A percentile compares a stretch with the other conserved stretches of the same genome.
phyloP scores from a whole-genome alignment of 2,113 vertebrate species.

The Labeo rohita region DNA sequence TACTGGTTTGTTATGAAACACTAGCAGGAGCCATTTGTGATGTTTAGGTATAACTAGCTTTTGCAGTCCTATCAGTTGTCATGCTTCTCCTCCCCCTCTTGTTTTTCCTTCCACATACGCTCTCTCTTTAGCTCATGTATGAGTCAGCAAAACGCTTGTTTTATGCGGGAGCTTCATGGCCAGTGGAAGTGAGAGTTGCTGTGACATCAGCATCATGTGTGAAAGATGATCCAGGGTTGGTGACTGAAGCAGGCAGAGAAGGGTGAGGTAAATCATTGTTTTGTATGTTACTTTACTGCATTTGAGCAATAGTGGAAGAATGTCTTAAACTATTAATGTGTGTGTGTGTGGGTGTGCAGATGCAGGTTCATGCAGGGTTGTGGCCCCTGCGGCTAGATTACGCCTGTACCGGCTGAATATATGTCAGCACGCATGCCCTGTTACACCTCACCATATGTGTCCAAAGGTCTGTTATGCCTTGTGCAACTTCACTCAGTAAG shows the following conservation, averaged over 20 bases:
- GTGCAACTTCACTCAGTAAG: slow-evolving; percentile 1
- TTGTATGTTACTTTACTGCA: background rate
- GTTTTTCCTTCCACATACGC: slow-evolving; percentile 52
- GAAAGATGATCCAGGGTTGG: slow-evolving; percentile 12
- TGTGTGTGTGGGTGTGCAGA: background rate
- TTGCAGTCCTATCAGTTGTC: background rate
- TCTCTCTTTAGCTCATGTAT: slow-evolving; percentile 44
- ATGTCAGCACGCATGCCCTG: background rate
- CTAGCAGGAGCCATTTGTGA: background rate
- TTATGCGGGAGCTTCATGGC: background rate
- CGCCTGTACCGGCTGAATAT: background rate
- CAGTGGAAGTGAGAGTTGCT: slow-evolving; percentile 9
- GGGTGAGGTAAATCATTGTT: background rate
- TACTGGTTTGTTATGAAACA: background rate
- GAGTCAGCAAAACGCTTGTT: slow-evolving; percentile 45
- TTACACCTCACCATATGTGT: slow-evolving; percentile 28
- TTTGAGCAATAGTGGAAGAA: background rate
- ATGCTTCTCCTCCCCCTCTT: slow-evolving; percentile 2
- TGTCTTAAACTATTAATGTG: background rate
- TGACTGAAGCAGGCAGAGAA: background rate
- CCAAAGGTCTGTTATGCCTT: slow-evolving; percentile 61
- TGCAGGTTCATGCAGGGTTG: background rate
- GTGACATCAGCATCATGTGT: background rate
- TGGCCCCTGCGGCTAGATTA: slow-evolving; percentile 3
- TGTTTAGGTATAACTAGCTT: background rate